Conservation (phyloP, 2,797 vertebrate species). For the Myotis pilosus region DNA sequence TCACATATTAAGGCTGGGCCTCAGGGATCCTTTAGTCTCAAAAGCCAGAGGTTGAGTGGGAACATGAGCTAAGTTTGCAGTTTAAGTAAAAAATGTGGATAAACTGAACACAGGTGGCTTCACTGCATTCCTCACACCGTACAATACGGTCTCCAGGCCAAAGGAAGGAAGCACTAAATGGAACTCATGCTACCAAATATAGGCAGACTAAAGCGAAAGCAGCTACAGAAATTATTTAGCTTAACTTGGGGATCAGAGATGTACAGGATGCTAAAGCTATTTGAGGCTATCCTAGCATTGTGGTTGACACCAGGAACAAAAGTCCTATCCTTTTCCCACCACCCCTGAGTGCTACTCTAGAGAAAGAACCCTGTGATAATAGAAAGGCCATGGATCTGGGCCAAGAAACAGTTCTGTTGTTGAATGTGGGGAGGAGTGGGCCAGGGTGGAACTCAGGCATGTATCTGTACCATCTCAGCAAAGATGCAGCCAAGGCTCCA, state of each 20-base stretch:
- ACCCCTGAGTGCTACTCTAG: neutral
- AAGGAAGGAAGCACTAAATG: neutral
- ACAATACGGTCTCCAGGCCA: neutral
- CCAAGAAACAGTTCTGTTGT: slow-evolving; percentile 42
- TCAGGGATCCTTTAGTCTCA: slow-evolving; percentile 45
- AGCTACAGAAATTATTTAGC: neutral
- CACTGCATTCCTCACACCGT: neutral
- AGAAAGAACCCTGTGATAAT: slow-evolving; percentile 25
- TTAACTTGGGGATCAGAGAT: neutral
- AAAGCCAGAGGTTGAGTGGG: slow-evolving; percentile 42
- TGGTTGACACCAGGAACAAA: neutral
- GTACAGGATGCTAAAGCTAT: neutral
- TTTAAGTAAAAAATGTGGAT: slow-evolving; percentile 27
- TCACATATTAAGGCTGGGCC: neutral
- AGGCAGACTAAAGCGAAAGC: slow-evolving; percentile 22
- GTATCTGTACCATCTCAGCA: slow-evolving; percentile 93
- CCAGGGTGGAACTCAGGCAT: slow-evolving; percentile 9
- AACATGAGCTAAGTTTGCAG: neutral
- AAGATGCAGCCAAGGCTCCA: slow-evolving; percentile 98
- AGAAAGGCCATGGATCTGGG: slow-evolving; percentile 13
- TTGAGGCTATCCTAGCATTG: neutral
- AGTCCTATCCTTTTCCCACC: neutral
- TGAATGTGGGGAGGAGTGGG: neutral
- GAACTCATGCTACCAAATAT: slow-evolving; percentile 51
- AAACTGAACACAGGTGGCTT: neutral